These are phyloP conservation scores for Saimiri boliviensis DNA, from an alignment of 2,113 vertebrate species.

Conservation along the genomic window DNA sequence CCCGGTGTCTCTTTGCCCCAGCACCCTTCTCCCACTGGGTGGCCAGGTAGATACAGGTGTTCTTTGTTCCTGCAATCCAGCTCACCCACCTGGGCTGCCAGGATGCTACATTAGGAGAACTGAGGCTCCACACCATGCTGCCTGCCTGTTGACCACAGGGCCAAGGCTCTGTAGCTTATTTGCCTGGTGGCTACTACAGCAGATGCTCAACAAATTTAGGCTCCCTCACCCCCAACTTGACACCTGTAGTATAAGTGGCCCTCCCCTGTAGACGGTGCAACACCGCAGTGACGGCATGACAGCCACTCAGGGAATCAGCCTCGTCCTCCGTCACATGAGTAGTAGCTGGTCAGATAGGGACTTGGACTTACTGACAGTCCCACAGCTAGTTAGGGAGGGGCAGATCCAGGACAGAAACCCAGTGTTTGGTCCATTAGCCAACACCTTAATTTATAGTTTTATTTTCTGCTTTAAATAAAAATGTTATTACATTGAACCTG, in stretches of 20 bases:
- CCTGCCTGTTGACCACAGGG: neutral
- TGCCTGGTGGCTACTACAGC: neutral
- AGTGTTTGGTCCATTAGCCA: neutral
- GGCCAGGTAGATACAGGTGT: neutral
- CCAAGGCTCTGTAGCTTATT: neutral
- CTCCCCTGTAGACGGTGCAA: neutral
- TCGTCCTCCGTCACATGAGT: neutral
- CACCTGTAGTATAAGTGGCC: neutral
- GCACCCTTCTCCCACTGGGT: neutral
- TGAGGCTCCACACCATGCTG: too few relatives aligned
- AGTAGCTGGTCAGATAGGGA: neutral
- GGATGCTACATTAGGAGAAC: neutral
- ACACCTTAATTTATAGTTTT: neutral
- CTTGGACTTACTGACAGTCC: neutral
- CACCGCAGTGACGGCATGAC: neutral
- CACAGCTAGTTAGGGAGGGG: neutral
- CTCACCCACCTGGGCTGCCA: neutral
- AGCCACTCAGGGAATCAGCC: neutral
- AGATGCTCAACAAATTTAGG: neutral
- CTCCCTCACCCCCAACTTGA: too few relatives aligned
- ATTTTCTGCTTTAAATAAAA: neutral
- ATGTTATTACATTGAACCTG: neutral
- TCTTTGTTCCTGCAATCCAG: neutral
- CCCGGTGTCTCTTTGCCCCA: neutral
- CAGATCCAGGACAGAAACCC: neutral